Evolutionary conservation across 2,888 invertebrate genomes (phyloP).

Genomic region (Spodoptera exigua): DNA sequence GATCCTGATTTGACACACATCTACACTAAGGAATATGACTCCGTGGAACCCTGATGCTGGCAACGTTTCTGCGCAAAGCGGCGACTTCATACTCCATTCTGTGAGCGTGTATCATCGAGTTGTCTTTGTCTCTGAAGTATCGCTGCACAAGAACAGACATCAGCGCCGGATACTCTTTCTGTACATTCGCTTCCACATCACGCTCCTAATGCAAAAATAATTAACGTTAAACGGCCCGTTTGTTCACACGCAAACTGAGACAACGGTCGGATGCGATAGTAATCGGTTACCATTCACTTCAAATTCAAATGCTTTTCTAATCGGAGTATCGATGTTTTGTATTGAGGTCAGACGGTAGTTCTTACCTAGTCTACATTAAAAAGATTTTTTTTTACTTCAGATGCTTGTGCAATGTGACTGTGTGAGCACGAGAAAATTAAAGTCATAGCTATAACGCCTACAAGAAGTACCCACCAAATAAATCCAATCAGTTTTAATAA

Average conservation of each 20-base stretch:
- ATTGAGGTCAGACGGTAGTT: too few species aligned
- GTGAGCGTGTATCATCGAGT: conserved; percentile 51
- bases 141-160: conserved; percentile 90
- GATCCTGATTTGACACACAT: too few species aligned
- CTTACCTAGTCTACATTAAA: too few species aligned
- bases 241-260: conserved; percentile 30
- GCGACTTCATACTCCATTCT: conserved; percentile 79
- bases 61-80: conserved; percentile 81
- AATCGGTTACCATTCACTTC: conserved; percentile 31
- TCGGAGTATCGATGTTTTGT: too few species aligned
- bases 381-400: too few species aligned
- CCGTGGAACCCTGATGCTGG: conserved; percentile 54
- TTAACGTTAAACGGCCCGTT: conserved; percentile 32
- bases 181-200: conserved; percentile 73
- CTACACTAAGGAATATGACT: too few species aligned
- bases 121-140: conserved; percentile 87
- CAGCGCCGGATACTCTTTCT: conserved; percentile 86
- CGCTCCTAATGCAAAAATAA: conserved; percentile 71
- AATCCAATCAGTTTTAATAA: too few species aligned
- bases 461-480: too few species aligned
- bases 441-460: too few species aligned
- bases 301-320: conserved; percentile 15
- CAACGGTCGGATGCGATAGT: conserved; percentile 25
- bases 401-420: too few species aligned
- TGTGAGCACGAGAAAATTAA: too few species aligned